Evolutionary conservation across 1,140 invertebrate species (phyloP).

Genomic region (Pseudomyrmex sp.): DNA sequence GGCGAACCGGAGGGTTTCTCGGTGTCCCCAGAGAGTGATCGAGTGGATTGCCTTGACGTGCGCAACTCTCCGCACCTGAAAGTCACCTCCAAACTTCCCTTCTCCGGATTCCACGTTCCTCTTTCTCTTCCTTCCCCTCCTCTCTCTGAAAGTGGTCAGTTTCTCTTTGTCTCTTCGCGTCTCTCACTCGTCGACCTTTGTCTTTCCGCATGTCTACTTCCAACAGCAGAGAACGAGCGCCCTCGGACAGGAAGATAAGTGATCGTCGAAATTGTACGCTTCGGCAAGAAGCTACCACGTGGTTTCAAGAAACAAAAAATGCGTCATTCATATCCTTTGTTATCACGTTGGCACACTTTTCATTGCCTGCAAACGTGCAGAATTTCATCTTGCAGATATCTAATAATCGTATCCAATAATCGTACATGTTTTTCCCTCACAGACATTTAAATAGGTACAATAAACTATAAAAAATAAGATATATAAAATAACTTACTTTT

Average conservation of each 20-base stretch:
- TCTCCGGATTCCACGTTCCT: background rate
- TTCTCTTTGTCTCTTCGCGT: background rate
- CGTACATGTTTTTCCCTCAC: background rate
- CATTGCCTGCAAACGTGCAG: background rate
- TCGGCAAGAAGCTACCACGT: slow-evolving; percentile 35
- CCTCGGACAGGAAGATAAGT: slow-evolving; percentile 53
- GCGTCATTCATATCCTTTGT: background rate
- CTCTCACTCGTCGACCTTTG: slow-evolving; percentile 24
- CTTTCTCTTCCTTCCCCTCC: slow-evolving; percentile 18
- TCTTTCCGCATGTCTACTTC: slow-evolving; percentile 44
- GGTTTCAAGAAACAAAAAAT: slow-evolving; percentile 19
- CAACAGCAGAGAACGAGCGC: slow-evolving; percentile 38
- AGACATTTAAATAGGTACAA: background rate
- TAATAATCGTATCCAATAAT: background rate
- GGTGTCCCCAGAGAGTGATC: slow-evolving; percentile 59
- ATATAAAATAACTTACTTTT: too few relatives aligned
- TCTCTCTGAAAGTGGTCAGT: background rate
- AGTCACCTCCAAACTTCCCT: slow-evolving; percentile 52
- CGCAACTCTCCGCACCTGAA: slow-evolving; percentile 60
- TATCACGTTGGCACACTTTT: background rate
- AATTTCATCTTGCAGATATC: background rate
- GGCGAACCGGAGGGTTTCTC: slow-evolving; percentile 6
- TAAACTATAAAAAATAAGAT: background rate
- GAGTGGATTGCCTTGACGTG: slow-evolving; percentile 68
- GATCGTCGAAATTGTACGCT: slow-evolving; percentile 44